Percentiles rank a stretch among this genome's conserved stretches.
Conservation (phyloP, 2,797 vertebrate genomes). For the Falco columbarius region DNA sequence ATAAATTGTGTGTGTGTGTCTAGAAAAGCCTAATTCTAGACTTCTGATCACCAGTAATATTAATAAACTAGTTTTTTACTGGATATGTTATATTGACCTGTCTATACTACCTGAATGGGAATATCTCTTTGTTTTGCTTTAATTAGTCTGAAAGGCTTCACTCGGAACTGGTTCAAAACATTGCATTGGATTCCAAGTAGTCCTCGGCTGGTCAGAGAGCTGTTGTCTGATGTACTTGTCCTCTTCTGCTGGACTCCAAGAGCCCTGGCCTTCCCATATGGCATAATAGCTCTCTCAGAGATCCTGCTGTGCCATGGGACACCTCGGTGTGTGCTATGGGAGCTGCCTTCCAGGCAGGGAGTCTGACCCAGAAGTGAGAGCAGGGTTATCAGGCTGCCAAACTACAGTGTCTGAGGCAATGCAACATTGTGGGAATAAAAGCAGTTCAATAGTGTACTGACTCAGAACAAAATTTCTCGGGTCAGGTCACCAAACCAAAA, state of each 20-base stretch:
- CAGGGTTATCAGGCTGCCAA: not conserved
- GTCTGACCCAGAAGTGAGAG: not conserved
- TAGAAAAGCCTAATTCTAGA: not conserved
- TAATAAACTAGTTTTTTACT: not conserved
- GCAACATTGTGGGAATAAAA: constrained; percentile 25
- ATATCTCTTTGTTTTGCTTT: not conserved
- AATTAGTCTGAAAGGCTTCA: not conserved
- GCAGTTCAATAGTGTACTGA: constrained; percentile 27
- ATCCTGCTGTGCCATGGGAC: not conserved
- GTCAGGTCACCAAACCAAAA: constrained; percentile 64
- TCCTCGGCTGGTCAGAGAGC: not conserved
- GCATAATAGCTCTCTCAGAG: not conserved
- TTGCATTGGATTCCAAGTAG: not conserved
- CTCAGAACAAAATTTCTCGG: constrained; percentile 44
- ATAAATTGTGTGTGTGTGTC: not conserved
- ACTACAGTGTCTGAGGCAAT: not conserved
- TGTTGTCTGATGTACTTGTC: not conserved
- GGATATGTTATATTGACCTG: not conserved
- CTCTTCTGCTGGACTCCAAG: not conserved
- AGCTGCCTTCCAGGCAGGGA: not conserved
- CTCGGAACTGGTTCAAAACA: not conserved
- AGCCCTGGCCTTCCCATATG: not conserved
- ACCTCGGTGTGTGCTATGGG: not conserved
- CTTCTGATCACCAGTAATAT: not conserved
- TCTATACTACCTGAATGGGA: not conserved